Conservation (phyloP, 2,113 vertebrate genomes). For the Carassius gibelio region DNA sequence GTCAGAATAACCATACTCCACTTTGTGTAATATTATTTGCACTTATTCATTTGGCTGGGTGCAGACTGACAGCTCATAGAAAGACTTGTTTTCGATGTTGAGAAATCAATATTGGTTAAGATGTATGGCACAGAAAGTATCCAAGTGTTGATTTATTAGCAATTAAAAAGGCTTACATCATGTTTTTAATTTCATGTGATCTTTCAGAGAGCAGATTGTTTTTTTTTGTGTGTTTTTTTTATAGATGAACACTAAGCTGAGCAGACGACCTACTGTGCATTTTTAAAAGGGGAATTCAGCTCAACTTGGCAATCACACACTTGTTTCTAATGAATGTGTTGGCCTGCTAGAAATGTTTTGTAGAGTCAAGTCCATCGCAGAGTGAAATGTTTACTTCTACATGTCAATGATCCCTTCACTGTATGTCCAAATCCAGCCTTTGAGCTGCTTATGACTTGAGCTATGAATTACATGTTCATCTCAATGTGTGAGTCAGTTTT, state of each 20-base stretch:
- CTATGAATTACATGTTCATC: too few relatives aligned
- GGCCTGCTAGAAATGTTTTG: slow-evolving; percentile 12
- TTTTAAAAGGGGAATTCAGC: slow-evolving; percentile 59
- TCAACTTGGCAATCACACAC: slow-evolving; percentile 67
- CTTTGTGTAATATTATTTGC: neutral
- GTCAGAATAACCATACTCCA: neutral
- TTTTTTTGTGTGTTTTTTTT: neutral
- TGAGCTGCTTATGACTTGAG: neutral
- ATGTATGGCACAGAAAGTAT: neutral
- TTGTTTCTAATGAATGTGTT: slow-evolving; percentile 48
- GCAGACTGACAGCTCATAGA: neutral
- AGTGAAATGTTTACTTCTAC: neutral
- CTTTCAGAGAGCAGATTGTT: neutral
- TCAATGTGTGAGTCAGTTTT: slow-evolving; percentile 57
- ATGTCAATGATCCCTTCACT: neutral
- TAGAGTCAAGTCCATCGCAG: neutral
- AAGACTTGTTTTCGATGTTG: neutral
- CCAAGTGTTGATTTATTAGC: neutral
- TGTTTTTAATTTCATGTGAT: neutral
- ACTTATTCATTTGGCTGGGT: neutral
- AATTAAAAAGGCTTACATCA: neutral
- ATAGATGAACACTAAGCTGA: slow-evolving; percentile 56
- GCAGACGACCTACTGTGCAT: slow-evolving; percentile 66
- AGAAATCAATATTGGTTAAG: neutral
- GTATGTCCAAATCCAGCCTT: neutral